Evolutionary conservation across 2,888 invertebrate species (phyloP).

Genomic region (Amiota minor): DNA sequence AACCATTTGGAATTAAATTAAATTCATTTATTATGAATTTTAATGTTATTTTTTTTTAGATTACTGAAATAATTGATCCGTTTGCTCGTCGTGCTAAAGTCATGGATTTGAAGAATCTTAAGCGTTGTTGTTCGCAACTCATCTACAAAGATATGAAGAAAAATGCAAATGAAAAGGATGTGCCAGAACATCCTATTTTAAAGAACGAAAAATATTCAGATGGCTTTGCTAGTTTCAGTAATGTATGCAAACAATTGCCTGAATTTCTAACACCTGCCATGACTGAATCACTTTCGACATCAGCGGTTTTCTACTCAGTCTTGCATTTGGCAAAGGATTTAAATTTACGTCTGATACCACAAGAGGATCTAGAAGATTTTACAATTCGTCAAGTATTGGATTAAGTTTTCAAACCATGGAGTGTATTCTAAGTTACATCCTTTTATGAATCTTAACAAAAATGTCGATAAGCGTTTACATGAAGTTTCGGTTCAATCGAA

Average conservation of each 20-base stretch:
- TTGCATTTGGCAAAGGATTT: constrained; percentile 90
- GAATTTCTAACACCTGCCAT: constrained; percentile 77
- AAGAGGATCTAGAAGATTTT: constrained; percentile 76
- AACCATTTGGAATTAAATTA: neutral
- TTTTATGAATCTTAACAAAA: too few species aligned
- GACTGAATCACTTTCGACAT: constrained; percentile 83
- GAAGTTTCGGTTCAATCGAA: too few species aligned
- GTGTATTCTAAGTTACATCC: too few species aligned
- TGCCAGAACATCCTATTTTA: constrained; percentile 53
- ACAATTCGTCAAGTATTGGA: constrained; percentile 67
- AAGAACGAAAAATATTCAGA: constrained; percentile 70
- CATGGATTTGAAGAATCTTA: constrained; percentile 88
- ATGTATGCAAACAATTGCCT: constrained; percentile 77
- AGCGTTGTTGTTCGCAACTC: constrained; percentile 82
- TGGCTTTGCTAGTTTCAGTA: constrained; percentile 75
- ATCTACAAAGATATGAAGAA: constrained; percentile 71
- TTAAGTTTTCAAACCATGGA: neutral
- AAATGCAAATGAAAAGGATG: constrained; percentile 40
- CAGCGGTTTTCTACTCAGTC: constrained; percentile 85
- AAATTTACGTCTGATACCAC: constrained; percentile 76
- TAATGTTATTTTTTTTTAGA: constrained; percentile 52
- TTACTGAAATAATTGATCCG: constrained; percentile 80
- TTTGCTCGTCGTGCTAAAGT: constrained; percentile 89
- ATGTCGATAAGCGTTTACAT: too few species aligned
- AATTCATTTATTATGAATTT: constrained; percentile 5